Base-by-base conservation (phyloP, 2,113 vertebrate species). In the Hippocampus abdominalis region DNA sequence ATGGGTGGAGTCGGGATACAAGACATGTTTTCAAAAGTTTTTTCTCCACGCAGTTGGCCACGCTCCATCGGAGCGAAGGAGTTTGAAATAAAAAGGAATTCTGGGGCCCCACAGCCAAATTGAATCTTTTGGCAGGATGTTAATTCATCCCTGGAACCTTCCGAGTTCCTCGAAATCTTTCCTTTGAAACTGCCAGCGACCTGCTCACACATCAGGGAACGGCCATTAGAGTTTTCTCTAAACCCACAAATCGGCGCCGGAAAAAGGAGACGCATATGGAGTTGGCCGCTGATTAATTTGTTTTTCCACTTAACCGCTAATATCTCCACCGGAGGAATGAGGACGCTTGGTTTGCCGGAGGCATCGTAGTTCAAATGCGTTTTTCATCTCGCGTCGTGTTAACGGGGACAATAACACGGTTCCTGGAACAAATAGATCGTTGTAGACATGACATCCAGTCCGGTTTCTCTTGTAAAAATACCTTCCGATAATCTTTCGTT, bases 21-120 rank as follows among this genome's bases (percentile, higher is more conserved):
- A 77, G 32, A 36, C 29, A 18, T 69, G 54, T 75, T 78, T 79
- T 74, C 68, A 72, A 68, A 60, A 68, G 62, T 81, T 72, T 32
- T 36, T 48, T 51, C 48, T 67, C 44, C 53, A 74, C 69, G 49
- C 72, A 67, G 39, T 65, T 66, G 69, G 73, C 66, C 71, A 76
- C 63, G 75, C 73, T 71, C 65, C 70, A 64, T 64, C 69, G 51
- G 72, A 80, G 72, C 51, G 71, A 69, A 44, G 48, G 61, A 71
- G 21, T 53, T n/a, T 53, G 21, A 53, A 53, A 53, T n/a, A 53
- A 53, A 53, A 53, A n/a, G 8, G 8, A 53, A 53, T 73, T 18
- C 60, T 62, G 29, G 75, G 60, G 56, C 65, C 63, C 61, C 32
- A 70, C 72, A 73, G 71, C 66, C 69, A 65, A 80, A 82, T 42